Percentiles rank a stretch among this genome's conserved stretches.
These are phyloP conservation scores for Lepidurus apus DNA, from an alignment of 1,140 invertebrate species.

Conservation along the genomic window DNA sequence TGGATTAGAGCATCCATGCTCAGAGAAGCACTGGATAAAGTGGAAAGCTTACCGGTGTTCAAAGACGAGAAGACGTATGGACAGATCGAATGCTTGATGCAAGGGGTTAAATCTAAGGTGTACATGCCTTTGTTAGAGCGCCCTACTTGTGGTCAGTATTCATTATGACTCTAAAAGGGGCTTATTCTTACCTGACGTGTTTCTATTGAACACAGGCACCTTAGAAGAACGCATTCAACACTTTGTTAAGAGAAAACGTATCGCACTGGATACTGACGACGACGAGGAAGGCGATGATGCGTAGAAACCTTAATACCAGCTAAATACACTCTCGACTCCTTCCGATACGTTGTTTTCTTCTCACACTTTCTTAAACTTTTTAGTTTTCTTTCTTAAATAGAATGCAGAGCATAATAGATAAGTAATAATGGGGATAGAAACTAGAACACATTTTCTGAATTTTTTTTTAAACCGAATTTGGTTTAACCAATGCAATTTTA, in stretches of 20 bases:
- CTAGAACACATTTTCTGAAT: no score
- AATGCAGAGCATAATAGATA: no score
- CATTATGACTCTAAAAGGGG: conserved; percentile 23
- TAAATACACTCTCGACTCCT: not conserved
- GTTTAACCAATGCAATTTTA: no score
- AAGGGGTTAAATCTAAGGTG: conserved; percentile 59
- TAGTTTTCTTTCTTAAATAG: no score
- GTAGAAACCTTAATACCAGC: not conserved
- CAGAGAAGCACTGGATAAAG: conserved; percentile 57
- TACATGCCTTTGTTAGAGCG: conserved; percentile 69
- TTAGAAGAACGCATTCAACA: conserved; percentile 67
- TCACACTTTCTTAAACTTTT: not conserved
- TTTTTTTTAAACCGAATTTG: no score
- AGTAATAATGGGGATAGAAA: no score
- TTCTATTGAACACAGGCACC: conserved; percentile 52
- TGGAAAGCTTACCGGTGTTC: conserved; percentile 47
- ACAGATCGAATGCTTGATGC: conserved; percentile 58
- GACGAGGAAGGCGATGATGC: not conserved
- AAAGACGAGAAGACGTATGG: conserved; percentile 38
- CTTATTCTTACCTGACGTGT: conserved; percentile 26
- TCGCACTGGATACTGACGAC: conserved; percentile 31
- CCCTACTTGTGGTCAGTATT: conserved; percentile 62
- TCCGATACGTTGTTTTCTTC: not conserved
- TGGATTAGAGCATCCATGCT: conserved; percentile 64
- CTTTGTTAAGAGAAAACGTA: conserved; percentile 57